phyloP scores from a whole-genome alignment of 1,140 invertebrate species.

The Choristoneura fumiferana region DNA sequence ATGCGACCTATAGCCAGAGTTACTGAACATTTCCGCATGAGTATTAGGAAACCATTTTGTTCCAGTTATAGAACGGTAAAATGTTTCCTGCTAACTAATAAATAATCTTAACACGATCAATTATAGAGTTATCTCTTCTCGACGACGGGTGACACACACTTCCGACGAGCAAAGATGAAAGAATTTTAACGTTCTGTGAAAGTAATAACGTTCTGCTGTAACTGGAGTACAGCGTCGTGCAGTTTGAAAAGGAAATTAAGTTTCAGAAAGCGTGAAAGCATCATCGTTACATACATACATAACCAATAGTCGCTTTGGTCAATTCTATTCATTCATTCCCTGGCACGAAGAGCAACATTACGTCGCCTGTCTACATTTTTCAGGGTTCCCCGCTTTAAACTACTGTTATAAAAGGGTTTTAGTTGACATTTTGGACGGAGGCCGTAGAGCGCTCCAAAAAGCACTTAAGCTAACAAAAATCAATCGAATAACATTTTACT shows the following conservation, averaged over 20 bases:
- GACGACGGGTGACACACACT: not conserved
- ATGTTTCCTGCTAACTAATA: not conserved
- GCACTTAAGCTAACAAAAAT: constrained; percentile 51
- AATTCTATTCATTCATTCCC: not conserved
- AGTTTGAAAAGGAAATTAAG: constrained; percentile 48
- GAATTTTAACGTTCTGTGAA: too few relatives aligned
- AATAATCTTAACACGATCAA: not conserved
- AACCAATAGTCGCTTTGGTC: not conserved
- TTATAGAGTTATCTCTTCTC: not conserved
- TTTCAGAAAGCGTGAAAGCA: constrained; percentile 33
- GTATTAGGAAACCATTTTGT: not conserved
- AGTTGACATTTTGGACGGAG: not conserved
- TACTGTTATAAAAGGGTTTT: not conserved
- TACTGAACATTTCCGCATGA: not conserved
- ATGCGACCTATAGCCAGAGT: not conserved
- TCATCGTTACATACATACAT: constrained; percentile 19
- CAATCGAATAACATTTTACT: constrained; percentile 47
- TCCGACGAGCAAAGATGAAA: not conserved
- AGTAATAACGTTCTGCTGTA: not conserved
- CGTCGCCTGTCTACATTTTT: not conserved
- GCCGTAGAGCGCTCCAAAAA: not conserved
- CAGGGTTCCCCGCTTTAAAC: too few relatives aligned
- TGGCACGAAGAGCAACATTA: not conserved
- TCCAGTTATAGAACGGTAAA: not conserved
- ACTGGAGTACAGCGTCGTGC: constrained; percentile 16